Conservation (phyloP, 2,888 invertebrate genomes). For the Steinernema carpocapsae region DNA sequence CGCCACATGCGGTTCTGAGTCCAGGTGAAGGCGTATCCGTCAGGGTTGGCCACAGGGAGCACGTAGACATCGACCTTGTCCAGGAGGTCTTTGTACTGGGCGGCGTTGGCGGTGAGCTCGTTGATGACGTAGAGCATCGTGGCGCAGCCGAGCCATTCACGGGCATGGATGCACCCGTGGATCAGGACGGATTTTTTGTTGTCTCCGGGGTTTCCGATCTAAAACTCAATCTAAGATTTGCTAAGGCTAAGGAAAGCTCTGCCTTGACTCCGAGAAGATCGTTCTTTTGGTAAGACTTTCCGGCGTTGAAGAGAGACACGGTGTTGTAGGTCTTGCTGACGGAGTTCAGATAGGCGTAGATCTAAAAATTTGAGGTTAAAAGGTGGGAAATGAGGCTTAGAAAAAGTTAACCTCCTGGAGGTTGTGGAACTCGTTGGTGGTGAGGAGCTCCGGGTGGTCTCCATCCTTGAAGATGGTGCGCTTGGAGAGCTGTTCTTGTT, state of each 20-base stretch:
- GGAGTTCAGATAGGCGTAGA: conserved; percentile 38
- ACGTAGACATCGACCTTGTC: conserved; percentile 39
- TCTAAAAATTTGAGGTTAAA: conserved; percentile 9
- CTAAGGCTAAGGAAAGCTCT: no score
- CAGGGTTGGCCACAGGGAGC: conserved; percentile 43
- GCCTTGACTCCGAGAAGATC: conserved; percentile 34
- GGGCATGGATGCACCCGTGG: conserved; percentile 41
- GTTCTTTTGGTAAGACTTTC: conserved; percentile 35
- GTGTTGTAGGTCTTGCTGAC: conserved; percentile 27
- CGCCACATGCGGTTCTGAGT: conserved; percentile 42
- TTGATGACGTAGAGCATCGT: conserved; percentile 44
- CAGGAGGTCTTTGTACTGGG: conserved; percentile 35
- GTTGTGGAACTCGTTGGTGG: conserved; percentile 38
- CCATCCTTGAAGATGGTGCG: conserved; percentile 36
- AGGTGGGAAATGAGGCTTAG: not conserved
- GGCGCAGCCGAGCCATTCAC: conserved; percentile 42
- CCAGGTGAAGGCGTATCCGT: conserved; percentile 44
- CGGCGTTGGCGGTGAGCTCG: conserved; percentile 38
- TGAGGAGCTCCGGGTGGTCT: conserved; percentile 36
- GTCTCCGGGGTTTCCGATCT: conserved; percentile 39
- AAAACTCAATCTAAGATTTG: not conserved
- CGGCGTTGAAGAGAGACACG: not conserved
- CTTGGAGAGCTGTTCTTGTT: not conserved
- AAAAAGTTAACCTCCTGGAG: conserved; percentile 30
- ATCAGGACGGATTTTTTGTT: conserved; percentile 35